Evolutionary conservation across 2,888 invertebrate genomes (phyloP).

Genomic region (Nephrotoma appendiculata): DNA sequence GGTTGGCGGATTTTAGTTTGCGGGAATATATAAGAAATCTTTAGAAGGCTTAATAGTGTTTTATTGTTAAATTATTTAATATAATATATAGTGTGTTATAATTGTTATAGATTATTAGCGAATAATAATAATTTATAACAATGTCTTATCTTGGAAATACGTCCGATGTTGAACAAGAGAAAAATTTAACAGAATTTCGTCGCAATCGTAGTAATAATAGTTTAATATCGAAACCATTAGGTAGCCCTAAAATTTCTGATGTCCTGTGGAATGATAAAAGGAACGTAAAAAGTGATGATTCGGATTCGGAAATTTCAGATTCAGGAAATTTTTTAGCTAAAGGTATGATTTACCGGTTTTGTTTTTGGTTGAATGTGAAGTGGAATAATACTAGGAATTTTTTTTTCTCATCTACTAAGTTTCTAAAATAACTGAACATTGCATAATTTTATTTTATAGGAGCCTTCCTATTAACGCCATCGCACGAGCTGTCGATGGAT

Average conservation of each 20-base stretch:
- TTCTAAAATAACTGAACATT: background rate
- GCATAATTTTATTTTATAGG: constrained; percentile 28
- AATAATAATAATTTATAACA: background rate
- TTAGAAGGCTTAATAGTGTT: background rate
- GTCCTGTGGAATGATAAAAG: constrained; percentile 28
- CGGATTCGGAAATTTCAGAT: constrained; percentile 64
- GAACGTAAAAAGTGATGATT: constrained; percentile 53
- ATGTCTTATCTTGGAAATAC: constrained; percentile 31
- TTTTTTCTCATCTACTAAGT: background rate
- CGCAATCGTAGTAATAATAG: constrained; percentile 13
- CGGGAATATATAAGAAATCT: background rate
- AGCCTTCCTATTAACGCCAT: constrained; percentile 72
- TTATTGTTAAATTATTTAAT: background rate
- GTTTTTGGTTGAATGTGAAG: background rate
- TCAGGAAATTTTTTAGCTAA: constrained; percentile 64
- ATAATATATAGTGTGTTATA: background rate
- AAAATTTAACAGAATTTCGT: constrained; percentile 18
- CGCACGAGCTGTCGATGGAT: constrained; percentile 73
- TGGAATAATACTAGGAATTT: background rate
- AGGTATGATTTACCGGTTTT: constrained; percentile 27
- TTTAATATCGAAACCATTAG: constrained; percentile 19
- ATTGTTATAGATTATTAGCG: background rate
- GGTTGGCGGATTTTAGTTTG: background rate
- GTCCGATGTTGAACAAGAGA: constrained; percentile 31
- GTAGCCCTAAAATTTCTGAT: constrained; percentile 27